Percentiles rank a stretch among this genome's conserved stretches.
Evolutionary conservation across 1,140 invertebrate genomes (phyloP).

Genomic region (Zaprionus africanus): DNA sequence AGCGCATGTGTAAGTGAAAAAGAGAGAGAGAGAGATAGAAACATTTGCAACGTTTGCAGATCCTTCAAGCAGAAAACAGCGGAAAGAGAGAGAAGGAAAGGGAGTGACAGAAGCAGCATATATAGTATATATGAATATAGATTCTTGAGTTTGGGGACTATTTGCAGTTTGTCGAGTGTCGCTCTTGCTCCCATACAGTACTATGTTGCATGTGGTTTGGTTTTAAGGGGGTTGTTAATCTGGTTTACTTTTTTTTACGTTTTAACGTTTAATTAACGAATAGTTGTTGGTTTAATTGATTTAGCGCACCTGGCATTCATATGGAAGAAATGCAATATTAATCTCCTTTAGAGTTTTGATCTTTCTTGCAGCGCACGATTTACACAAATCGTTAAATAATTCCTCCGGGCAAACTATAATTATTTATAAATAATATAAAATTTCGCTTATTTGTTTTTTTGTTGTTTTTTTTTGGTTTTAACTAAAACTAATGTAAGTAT

Average conservation of each 20-base stretch:
- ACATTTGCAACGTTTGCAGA: not conserved
- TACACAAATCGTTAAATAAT: conserved; percentile 98
- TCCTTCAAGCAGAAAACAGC: conserved; percentile 6
- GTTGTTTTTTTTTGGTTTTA: conserved; percentile 27
- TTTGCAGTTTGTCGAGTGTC: not conserved
- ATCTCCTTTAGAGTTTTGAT: conserved; percentile 99
- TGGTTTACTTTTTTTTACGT: conserved; percentile 26
- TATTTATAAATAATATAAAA: conserved; percentile 59
- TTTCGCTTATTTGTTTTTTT: conserved; percentile 39
- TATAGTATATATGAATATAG: conserved; percentile 24
- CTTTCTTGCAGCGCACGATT: conserved; percentile 96
- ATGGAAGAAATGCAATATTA: conserved; percentile 99
- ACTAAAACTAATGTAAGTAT: conserved; percentile 9
- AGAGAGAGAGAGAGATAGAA: not conserved
- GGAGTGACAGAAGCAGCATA: conserved; percentile 16
- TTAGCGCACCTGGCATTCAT: conserved; percentile 96
- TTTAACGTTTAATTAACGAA: conserved; percentile 29
- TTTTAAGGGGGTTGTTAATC: conserved; percentile 11
- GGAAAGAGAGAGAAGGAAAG: not conserved
- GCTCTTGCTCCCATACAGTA: conserved; percentile 7
- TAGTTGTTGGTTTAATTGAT: conserved; percentile 28
- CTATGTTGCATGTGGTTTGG: conserved; percentile 15
- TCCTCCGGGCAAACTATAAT: conserved; percentile 93
- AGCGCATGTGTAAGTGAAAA: conserved; percentile 1
- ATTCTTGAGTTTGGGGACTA: not conserved